phyloP scores from a whole-genome alignment of 2,113 vertebrate genomes.

The Oncorhynchus masou region DNA sequence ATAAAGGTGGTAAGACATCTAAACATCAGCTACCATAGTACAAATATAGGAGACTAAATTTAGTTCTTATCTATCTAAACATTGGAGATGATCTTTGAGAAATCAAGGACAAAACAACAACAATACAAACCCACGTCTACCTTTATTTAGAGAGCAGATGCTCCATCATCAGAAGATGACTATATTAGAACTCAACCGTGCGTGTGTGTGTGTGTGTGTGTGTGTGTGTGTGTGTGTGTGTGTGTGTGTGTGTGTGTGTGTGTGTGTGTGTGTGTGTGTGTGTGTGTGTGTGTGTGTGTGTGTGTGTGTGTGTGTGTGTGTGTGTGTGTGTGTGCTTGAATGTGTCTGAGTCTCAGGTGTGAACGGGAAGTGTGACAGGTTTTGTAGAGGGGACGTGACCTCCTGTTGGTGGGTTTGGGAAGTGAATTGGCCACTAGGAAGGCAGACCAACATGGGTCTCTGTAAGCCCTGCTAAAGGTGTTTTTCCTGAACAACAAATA shows the following conservation, averaged over 20 bases:
- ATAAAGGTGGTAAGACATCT: too few species aligned
- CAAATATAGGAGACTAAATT: slow-evolving; percentile 34
- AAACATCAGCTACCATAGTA: slow-evolving; percentile 9
- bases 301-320: not conserved
- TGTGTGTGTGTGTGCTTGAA: slow-evolving; percentile 7
- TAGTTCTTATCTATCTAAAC: slow-evolving; percentile 40
- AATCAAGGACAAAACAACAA: slow-evolving; percentile 2
- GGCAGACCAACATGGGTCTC: slow-evolving; percentile 46
- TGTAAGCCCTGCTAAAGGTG: slow-evolving; percentile 42
- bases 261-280: not conserved
- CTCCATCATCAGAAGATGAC: too few species aligned
- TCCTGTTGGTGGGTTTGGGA: not conserved
- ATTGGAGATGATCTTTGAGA: slow-evolving; percentile 2
- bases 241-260: not conserved
- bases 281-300: not conserved
- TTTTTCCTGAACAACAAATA: not conserved
- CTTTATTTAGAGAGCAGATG: not conserved
- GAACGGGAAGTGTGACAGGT: slow-evolving; percentile 39
- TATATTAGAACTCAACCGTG: too few species aligned
- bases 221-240: not conserved
- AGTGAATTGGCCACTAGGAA: slow-evolving; percentile 62
- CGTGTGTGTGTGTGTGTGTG: not conserved
- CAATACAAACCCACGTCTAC: slow-evolving; percentile 1
- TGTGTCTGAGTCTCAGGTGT: slow-evolving; percentile 30
- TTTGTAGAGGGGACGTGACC: not conserved